Base-by-base conservation (phyloP, 2,888 invertebrate genomes). In the Drosophila picticornis region DNA sequence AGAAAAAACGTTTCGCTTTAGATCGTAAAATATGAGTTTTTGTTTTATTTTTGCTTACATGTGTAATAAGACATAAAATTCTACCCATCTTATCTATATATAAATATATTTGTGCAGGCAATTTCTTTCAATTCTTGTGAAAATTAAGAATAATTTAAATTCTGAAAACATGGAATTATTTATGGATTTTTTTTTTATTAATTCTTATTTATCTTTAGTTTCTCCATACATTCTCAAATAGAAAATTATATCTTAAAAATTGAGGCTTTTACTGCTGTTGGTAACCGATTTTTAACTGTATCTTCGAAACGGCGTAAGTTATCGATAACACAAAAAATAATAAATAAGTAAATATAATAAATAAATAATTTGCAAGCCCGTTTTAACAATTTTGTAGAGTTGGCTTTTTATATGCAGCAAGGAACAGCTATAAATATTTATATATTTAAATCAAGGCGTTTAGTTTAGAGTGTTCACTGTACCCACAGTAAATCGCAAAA, bases 401-500 rank as follows among this genome's bases (percentile, higher is more conserved):
- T 43, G 5, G n/a, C 40, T 46, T 25, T 16, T 16, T 25, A 46
- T 9, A 25, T 25, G 25, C 16, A 4, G 22, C 46, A 16, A 43
- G 22, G 11, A 2, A 11, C 9, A 40, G 40, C 2, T 40, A 11
- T 22, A n/a, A 43, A 22, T 11, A 11, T 11, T 7, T 48, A 7
- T 22, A 25, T 10, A 19, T 27, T 50, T 50, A 10, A 50, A 48
- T 16, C 27, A 16, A 16, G 1, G 48, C 2, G 48, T 19, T 50
- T 1, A 2, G 2, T 29, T 3, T 29, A 1, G n/a, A 36, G 59
- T 34, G 34, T 60, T 60, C 32, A 55, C 56, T 68, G 57, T 57
- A 68, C 22, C 69, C 16, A 46, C 25, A 61, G 56, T 72, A 68
- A 77, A 68, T 68, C 68, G 83, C 59, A 65, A 38, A 22, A 77